phyloP scores from a whole-genome alignment of 2,797 vertebrate genomes.

The Poecile montanus region DNA sequence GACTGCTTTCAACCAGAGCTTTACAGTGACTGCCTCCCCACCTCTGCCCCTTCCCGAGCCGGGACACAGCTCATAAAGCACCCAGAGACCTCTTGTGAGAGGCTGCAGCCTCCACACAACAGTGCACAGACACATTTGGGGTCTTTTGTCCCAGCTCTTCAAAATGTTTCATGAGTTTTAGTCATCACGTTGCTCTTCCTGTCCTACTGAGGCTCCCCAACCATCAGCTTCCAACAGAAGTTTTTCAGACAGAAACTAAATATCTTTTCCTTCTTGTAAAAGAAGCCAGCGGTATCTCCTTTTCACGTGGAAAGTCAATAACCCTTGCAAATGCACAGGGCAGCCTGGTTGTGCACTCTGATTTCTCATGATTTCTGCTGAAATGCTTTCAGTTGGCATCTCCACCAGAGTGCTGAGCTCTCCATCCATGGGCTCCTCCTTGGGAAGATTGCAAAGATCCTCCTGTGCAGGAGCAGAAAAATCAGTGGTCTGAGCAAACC shows the following conservation, averaged over 20 bases:
- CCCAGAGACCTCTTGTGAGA: background rate
- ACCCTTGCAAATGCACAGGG: background rate
- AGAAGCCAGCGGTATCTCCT: background rate
- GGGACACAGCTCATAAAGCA: fast-evolving
- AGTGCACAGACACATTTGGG: background rate
- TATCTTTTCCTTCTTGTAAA: background rate
- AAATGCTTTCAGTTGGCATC: background rate
- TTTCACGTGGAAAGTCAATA: background rate
- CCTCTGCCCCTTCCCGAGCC: background rate
- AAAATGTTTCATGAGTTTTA: background rate
- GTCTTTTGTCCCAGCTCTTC: background rate
- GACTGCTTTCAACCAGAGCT: background rate
- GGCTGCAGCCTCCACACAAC: background rate
- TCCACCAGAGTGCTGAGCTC: background rate
- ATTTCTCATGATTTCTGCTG: background rate
- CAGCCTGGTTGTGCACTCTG: background rate
- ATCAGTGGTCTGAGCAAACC: background rate
- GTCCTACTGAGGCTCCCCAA: background rate
- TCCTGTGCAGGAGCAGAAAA: background rate
- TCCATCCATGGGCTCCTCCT: background rate
- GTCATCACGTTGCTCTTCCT: background rate
- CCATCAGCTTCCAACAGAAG: background rate
- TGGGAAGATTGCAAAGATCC: background rate
- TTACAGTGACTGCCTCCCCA: background rate
- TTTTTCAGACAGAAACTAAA: background rate